These are phyloP conservation scores for Cantharis rufa DNA, from an alignment of 2,888 invertebrate genomes.

Conservation along the genomic window DNA sequence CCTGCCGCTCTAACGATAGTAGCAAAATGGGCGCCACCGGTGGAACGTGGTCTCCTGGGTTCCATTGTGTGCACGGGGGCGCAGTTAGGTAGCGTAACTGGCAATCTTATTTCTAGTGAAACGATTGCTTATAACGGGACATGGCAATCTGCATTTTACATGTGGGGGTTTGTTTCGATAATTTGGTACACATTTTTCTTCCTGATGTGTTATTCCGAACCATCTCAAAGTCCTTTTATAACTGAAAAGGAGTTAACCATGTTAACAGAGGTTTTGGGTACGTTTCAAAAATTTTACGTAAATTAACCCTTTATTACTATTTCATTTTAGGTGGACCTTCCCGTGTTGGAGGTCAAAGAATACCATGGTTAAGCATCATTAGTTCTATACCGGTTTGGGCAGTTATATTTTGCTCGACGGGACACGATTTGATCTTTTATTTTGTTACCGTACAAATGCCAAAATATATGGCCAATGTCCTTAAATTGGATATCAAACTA, in stretches of 20 bases:
- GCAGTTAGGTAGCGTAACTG: slow-evolving; percentile 55
- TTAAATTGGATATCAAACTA: slow-evolving; percentile 40
- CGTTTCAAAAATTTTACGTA: neutral
- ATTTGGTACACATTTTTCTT: slow-evolving; percentile 59
- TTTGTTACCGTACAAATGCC: slow-evolving; percentile 73
- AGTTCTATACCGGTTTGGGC: slow-evolving; percentile 75
- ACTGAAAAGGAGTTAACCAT: slow-evolving; percentile 58
- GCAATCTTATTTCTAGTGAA: slow-evolving; percentile 13
- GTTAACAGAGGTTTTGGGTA: slow-evolving; percentile 44
- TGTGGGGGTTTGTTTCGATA: slow-evolving; percentile 60
- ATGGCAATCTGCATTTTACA: slow-evolving; percentile 64
- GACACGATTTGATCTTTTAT: slow-evolving; percentile 73
- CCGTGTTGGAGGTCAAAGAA: neutral
- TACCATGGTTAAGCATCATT: slow-evolving; percentile 67
- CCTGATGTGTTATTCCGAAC: slow-evolving; percentile 58
- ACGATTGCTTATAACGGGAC: slow-evolving; percentile 55
- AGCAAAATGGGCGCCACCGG: slow-evolving; percentile 64
- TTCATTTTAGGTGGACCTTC: neutral
- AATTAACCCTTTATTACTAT: slow-evolving; percentile 44
- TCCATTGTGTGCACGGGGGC: slow-evolving; percentile 65
- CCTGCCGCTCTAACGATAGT: slow-evolving; percentile 65
- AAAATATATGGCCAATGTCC: slow-evolving; percentile 69
- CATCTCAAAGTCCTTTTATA: slow-evolving; percentile 60
- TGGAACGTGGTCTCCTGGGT: slow-evolving; percentile 61
- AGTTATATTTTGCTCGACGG: slow-evolving; percentile 71